Evolutionary conservation across 2,113 vertebrate species (phyloP).

Genomic region (Triplophysa siluroides): DNA sequence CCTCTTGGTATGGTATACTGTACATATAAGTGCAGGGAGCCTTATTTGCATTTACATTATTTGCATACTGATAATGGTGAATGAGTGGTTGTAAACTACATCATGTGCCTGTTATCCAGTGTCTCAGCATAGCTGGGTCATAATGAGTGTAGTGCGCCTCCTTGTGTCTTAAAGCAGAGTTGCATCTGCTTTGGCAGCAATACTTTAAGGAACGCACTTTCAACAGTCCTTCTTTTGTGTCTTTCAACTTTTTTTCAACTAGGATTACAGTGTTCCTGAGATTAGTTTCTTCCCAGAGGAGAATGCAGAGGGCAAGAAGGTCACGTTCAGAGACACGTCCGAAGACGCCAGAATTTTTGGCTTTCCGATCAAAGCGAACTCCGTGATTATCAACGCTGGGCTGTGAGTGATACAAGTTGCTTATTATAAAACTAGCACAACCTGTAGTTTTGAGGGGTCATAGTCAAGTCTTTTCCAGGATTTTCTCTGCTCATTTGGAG

Average conservation of each 20-base stretch:
- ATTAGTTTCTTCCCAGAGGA: constrained; percentile 86
- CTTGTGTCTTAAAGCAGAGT: constrained; percentile 51
- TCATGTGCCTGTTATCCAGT: too few species aligned
- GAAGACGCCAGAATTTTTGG: constrained; percentile 79
- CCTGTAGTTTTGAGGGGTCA: background rate
- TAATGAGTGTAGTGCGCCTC: constrained; percentile 33
- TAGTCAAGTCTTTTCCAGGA: too few species aligned
- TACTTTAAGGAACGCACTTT: background rate
- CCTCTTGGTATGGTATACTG: background rate
- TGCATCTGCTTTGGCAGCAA: background rate
- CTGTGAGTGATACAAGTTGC: constrained; percentile 78
- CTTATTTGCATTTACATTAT: too few species aligned
- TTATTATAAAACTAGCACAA: background rate
- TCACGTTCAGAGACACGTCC: constrained; percentile 79
- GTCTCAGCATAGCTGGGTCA: too few species aligned
- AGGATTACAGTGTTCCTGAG: constrained; percentile 88
- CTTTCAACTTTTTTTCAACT: background rate
- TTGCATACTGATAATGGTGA: too few species aligned
- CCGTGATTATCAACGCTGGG: constrained; percentile 87
- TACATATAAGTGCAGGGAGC: too few species aligned
- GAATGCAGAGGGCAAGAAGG: constrained; percentile 81
- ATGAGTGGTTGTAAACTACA: too few species aligned
- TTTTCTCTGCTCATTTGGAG: too few species aligned
- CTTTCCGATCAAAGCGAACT: constrained; percentile 80
- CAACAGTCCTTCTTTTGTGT: background rate